Base-by-base conservation (phyloP, 2,113 vertebrate species). In the Scophthalmus maximus region DNA sequence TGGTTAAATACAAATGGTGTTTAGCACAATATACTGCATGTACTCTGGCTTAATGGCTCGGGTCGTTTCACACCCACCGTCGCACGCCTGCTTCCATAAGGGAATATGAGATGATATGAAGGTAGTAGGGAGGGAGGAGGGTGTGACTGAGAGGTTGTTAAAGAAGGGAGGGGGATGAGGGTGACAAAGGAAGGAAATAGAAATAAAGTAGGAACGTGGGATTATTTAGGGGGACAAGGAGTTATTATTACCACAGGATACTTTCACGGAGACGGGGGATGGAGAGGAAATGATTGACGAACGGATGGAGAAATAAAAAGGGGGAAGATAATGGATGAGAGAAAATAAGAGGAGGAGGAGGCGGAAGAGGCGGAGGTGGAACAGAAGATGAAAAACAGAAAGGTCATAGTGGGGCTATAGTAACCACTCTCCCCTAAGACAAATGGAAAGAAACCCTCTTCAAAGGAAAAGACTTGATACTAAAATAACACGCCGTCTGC, bases 361-460 rank as follows among this genome's bases (percentile, higher is more conserved):
- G n/a, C n/a, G n/a, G n/a, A n/a, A n/a, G n/a, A n/a, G n/a, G n/a
- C n/a, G n/a, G n/a, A n/a, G n/a, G n/a, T n/a, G n/a, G n/a, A n/a
- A n/a, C n/a, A n/a, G 34, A 80, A 51, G 63, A 82, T 60, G 59
- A 72, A 70, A 68, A 68, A 52, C 22, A 36, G 38, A 78, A 78
- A 78, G 82, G 78, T 82, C 72, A 78, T 0, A 53, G 57, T 3
- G 38, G 73, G 71, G 68, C 44, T 53, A 55, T 40, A 15, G 51
- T 11, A 46, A 5, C 53, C 20, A 49, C 59, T 60, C 67, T 79
- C 52, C 29, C 40, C 38, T 30, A 74, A 81, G 77, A 81, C 74
- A 79, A 83, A 80, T 66, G 73, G 73, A 44, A 72, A 71, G 30
- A 74, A 73, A 50, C 61, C 47, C 7, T 82, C 51, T 75, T 86